Conservation (phyloP, 1,140 invertebrate species). For the Drosophila willistoni region DNA sequence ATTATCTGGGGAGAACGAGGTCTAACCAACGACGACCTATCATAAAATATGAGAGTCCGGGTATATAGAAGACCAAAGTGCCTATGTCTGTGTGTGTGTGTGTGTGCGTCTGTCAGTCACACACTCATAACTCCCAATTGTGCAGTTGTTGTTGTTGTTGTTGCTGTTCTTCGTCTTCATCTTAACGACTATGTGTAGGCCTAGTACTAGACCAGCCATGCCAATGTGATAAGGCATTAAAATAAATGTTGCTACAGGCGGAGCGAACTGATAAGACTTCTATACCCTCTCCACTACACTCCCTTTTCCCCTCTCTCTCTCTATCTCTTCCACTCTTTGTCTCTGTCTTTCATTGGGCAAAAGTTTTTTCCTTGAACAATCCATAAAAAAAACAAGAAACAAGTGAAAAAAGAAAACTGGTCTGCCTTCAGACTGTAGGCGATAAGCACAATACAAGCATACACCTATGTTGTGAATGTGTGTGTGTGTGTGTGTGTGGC, state of each 20-base stretch:
- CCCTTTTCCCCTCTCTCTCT: slow-evolving; percentile 1
- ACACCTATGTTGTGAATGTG: background rate
- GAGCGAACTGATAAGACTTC: slow-evolving; percentile 68
- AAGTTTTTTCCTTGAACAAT: slow-evolving; percentile 22
- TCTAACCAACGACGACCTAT: slow-evolving; percentile 47
- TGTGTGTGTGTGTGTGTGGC: slow-evolving; percentile 28
- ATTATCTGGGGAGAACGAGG: slow-evolving; percentile 60
- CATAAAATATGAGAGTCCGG: slow-evolving; percentile 38
- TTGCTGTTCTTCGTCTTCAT: slow-evolving; percentile 21
- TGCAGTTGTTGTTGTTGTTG: slow-evolving; percentile 66
- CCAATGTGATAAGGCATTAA: slow-evolving; percentile 75
- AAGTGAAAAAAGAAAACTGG: slow-evolving; percentile 45
- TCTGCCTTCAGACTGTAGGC: slow-evolving; percentile 35
- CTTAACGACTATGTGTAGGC: slow-evolving; percentile 38
- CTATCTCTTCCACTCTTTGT: slow-evolving; percentile 1
- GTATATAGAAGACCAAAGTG: slow-evolving; percentile 2
- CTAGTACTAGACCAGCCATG: slow-evolving; percentile 42
- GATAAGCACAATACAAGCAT: slow-evolving; percentile 51
- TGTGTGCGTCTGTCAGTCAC: slow-evolving; percentile 47
- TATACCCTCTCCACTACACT: slow-evolving; percentile 40
- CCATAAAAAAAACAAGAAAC: slow-evolving; percentile 15
- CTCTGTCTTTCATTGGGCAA: slow-evolving; percentile 24
- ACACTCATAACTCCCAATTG: slow-evolving; percentile 79
- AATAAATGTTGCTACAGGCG: slow-evolving; percentile 76
- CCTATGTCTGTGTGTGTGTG: slow-evolving; percentile 17